These are phyloP conservation scores for Pyralis farinalis DNA, from an alignment of 2,888 invertebrate species.

Conservation along the genomic window DNA sequence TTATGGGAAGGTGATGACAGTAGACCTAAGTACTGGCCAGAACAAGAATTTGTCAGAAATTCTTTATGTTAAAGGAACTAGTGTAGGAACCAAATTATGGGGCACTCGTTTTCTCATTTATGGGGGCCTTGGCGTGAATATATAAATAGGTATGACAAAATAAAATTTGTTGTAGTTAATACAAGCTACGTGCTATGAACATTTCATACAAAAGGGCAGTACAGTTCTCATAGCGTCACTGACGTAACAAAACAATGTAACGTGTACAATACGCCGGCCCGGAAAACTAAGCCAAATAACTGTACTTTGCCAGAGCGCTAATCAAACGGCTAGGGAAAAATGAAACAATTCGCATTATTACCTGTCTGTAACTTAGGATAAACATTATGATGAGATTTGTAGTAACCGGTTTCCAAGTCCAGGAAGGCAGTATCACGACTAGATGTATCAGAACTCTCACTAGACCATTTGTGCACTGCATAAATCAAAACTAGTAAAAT, in stretches of 20 bases:
- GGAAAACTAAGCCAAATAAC: conserved; percentile 27
- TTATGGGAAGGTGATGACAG: too few relatives aligned
- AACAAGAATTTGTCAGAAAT: too few relatives aligned
- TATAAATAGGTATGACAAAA: too few relatives aligned
- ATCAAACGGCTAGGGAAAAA: too few relatives aligned
- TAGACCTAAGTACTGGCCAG: too few relatives aligned
- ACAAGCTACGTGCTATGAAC: too few relatives aligned
- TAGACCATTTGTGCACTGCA: conserved; percentile 82
- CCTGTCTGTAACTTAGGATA: conserved; percentile 64
- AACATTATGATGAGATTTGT: conserved; percentile 56
- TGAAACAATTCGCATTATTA: conserved; percentile 18
- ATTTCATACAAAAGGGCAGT: conserved; percentile 3
- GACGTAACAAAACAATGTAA: conserved; percentile 34
- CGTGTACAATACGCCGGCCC: conserved; percentile 11
- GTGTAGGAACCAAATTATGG: too few relatives aligned
- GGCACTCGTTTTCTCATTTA: too few relatives aligned
- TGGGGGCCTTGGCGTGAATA: too few relatives aligned
- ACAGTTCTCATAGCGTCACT: conserved; percentile 15
- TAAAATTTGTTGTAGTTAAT: too few relatives aligned
- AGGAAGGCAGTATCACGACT: conserved; percentile 28
- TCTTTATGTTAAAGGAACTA: too few relatives aligned
- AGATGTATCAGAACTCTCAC: conserved; percentile 51
- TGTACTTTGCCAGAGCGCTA: conserved; percentile 17
- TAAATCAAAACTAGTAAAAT: conserved; percentile 82
- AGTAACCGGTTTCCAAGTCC: conserved; percentile 38